phyloP scores from a whole-genome alignment of 2,113 vertebrate species.

The Sylvietta virens region DNA sequence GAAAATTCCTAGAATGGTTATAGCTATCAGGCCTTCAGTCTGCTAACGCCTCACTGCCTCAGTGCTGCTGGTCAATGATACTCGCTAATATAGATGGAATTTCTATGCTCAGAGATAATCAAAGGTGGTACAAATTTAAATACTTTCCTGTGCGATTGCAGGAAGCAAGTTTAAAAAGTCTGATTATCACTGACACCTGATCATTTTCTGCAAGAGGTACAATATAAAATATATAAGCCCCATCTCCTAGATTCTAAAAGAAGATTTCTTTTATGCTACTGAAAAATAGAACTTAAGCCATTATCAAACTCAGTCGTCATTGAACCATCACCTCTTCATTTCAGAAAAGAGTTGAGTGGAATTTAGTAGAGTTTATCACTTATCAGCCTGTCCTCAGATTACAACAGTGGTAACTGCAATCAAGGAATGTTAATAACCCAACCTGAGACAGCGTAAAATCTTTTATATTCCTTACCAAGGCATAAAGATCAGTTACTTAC shows the following conservation, averaged over 20 bases:
- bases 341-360: background rate
- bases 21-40: background rate
- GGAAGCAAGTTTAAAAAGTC: background rate
- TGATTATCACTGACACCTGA: background rate
- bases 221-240: background rate
- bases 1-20: background rate
- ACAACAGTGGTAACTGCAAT: background rate
- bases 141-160: background rate
- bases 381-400: background rate
- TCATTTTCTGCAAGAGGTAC: background rate
- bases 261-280: background rate
- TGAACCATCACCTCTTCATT: background rate
- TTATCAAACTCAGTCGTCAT: background rate
- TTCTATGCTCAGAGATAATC: background rate
- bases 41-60: background rate
- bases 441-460: background rate
- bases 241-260: background rate
- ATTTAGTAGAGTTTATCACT: background rate
- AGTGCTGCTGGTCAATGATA: accelerated
- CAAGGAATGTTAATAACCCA: background rate
- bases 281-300: background rate
- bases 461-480: background rate
- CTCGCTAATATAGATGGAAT: background rate
- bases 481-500: background rate
- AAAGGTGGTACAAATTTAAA: background rate